These are phyloP conservation scores for Rhodeus uyekii DNA, from an alignment of 2,797 vertebrate genomes.

Conservation along the genomic window DNA sequence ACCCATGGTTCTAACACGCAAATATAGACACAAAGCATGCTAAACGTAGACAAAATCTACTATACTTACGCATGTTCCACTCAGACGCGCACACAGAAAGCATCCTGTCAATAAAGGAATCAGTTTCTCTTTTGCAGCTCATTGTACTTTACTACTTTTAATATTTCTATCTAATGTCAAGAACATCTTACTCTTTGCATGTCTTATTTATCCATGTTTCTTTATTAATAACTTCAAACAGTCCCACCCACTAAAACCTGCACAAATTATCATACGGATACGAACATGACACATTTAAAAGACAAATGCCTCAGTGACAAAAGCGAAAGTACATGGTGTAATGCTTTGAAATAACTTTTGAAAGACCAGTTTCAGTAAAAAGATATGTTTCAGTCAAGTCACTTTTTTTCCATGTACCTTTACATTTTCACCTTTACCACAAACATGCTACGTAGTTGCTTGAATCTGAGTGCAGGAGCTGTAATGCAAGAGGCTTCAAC, in stretches of 20 bases:
- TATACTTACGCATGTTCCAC: background rate
- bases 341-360: background rate
- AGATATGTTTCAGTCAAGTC: background rate
- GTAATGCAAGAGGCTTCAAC: no score
- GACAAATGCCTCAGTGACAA: background rate
- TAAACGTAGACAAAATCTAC: background rate
- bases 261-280: background rate
- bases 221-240: background rate
- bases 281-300: background rate
- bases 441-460: background rate
- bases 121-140: background rate
- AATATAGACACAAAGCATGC: constrained; percentile 33
- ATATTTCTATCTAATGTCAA: background rate
- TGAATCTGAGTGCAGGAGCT: background rate
- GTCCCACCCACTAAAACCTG: background rate
- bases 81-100: background rate
- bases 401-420: background rate
- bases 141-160: background rate
- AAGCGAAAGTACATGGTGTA: no score
- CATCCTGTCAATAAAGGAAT: background rate
- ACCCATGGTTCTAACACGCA: constrained; percentile 38
- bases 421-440: background rate
- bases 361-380: background rate
- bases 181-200: background rate
- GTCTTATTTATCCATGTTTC: background rate